Conservation (phyloP, 2,888 invertebrate genomes). For the Eupithecia dodoneata region DNA sequence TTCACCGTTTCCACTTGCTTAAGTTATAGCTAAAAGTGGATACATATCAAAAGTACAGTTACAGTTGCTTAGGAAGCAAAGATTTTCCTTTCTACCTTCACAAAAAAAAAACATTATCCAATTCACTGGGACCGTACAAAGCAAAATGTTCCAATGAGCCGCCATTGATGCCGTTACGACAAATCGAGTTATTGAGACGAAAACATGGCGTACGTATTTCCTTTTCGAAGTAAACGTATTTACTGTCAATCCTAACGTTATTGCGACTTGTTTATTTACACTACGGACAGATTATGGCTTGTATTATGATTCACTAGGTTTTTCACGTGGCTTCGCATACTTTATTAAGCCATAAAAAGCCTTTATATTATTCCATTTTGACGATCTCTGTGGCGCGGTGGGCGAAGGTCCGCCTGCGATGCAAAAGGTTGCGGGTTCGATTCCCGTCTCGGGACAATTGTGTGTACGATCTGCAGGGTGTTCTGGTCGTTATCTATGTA, state of each 20-base stretch:
- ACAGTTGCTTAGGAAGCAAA: neutral
- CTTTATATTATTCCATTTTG: too few species aligned
- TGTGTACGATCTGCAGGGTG: too few species aligned
- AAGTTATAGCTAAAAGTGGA: neutral
- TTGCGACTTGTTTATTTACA: constrained; percentile 24
- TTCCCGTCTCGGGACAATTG: too few species aligned
- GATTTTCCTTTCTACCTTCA: neutral
- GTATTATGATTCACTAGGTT: neutral
- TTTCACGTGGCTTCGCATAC: neutral
- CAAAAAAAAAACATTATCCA: constrained; percentile 57
- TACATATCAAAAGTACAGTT: neutral
- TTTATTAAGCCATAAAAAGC: too few species aligned
- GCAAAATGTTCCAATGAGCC: constrained; percentile 62
- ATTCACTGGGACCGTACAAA: constrained; percentile 62
- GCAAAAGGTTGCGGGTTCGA: too few species aligned
- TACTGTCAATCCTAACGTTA: constrained; percentile 40
- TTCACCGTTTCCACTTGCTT: too few species aligned
- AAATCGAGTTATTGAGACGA: constrained; percentile 52
- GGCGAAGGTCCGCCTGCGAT: too few species aligned
- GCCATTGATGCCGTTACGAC: constrained; percentile 59
- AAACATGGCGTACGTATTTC: constrained; percentile 34
- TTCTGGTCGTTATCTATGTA: too few species aligned
- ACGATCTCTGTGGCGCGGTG: too few species aligned
- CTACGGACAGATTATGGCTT: constrained; percentile 10
- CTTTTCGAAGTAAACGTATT: constrained; percentile 26